Evolutionary conservation across 2,888 invertebrate genomes (phyloP).

Genomic region (Tipula confusa): DNA sequence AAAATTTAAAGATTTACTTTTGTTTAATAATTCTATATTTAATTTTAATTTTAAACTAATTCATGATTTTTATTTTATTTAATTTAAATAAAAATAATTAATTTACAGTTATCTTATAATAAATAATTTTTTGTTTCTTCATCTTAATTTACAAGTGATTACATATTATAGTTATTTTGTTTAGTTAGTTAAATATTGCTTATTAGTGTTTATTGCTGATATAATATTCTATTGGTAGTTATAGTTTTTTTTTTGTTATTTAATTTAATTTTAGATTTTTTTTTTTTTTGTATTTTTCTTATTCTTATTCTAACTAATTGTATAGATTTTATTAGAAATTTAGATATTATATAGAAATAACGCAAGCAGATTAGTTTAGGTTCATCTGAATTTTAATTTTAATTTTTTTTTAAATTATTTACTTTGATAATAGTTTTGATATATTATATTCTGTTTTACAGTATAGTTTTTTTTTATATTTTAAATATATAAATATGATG

Average conservation of each 20-base stretch:
- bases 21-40: background rate
- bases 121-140: background rate
- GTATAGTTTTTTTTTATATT: conserved; percentile 5
- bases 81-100: background rate
- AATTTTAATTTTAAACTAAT: conserved; percentile 3
- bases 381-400: background rate
- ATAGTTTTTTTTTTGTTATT: background rate
- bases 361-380: background rate
- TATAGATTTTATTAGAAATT: background rate
- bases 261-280: background rate
- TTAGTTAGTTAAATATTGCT: background rate
- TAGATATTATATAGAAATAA: background rate
- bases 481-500: background rate
- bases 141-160: background rate
- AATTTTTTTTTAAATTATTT: background rate
- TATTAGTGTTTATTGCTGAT: conserved; percentile 3
- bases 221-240: conserved; percentile 7
- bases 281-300: background rate
- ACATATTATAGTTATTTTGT: background rate
- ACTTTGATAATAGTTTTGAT: conserved; percentile 15
- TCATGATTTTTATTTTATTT: background rate
- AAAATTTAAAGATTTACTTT: background rate
- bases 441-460: conserved; percentile 25
- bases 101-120: background rate
- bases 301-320: conserved; percentile 8